Evolutionary conservation across 2,888 invertebrate genomes (phyloP), one percentile per base, ranked within the genome.

Genomic region (Hofmannophila pseudospretella): DNA sequence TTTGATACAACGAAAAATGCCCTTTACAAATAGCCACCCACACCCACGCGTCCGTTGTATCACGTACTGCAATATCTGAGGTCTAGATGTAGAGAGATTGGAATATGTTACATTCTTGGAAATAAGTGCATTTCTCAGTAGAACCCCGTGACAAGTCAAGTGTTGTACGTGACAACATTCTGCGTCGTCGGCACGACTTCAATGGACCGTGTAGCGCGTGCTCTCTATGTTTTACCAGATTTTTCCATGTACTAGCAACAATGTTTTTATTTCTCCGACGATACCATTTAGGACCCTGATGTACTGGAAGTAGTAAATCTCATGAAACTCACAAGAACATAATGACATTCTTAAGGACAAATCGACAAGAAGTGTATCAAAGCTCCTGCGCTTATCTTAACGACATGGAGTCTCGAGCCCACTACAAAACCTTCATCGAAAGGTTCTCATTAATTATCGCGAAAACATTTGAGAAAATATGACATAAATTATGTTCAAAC

Each of bases 61-160:
- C 75, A 79, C 80, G 76, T 80, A 75, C 75, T 58, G 68, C 67
- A 63, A 72, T 67, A 67, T 67, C 65, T 60, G 32, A 69, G 69
- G 71, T 75, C 71, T 75, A 79, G 79, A 79, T 80, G 69, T 68
- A 64, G 64, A 58, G 60, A 54, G 62, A 68, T 68, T 59, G 61
- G 55, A 51, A 58, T 54, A 44, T 54, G 55, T 46, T 56, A 59
- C 54, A 58, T 72, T 75, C 73, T 67, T 58, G 56, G 68, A 73
- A 73, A 60, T 53, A 56, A 54, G 67, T 69, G 69, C 71, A 70
- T 61, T 79, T 76, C 78, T 62, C 54, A 65, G 77, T 77, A 78
- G 51, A 66, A 58, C 49, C 55, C 60, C 63, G 51, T 46, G 51
- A 42, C 49, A 49, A 63, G 57, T 44, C 47, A 22, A 12, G 57